A percentile compares a stretch with the other conserved stretches of the same genome.
phyloP scores from a whole-genome alignment of 2,797 vertebrate species.

The Coilia nasus region DNA sequence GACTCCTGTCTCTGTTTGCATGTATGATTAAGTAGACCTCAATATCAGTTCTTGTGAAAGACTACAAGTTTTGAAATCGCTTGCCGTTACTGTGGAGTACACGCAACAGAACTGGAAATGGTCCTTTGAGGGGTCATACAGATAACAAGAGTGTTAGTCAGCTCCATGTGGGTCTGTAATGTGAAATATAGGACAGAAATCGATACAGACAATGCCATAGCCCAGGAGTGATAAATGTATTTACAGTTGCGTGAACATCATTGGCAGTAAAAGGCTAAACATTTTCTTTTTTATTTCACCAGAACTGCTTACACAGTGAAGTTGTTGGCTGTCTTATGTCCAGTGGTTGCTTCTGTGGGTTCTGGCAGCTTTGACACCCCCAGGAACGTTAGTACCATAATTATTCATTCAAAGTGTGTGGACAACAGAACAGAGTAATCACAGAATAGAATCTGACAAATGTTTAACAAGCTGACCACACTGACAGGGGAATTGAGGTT shows the following conservation, averaged over 20 bases:
- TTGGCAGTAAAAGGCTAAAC: neutral
- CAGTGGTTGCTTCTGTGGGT: neutral
- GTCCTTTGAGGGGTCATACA: no score
- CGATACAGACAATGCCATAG: no score
- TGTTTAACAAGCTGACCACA: neutral
- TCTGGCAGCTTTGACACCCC: neutral
- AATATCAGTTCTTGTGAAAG: neutral
- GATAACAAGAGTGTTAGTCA: neutral
- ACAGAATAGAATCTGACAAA: neutral
- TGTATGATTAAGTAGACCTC: neutral
- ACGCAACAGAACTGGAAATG: neutral
- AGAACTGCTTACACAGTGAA: neutral
- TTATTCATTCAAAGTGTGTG: neutral
- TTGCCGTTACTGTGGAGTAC: neutral
- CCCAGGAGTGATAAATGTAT: no score
- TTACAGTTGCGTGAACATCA: neutral
- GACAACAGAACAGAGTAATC: neutral
- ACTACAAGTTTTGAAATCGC: neutral
- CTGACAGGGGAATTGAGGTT: neutral
- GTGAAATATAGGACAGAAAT: neutral
- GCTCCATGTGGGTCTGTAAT: neutral
- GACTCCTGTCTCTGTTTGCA: slow-evolving; percentile 70
- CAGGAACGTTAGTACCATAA: neutral
- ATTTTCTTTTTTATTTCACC: neutral
- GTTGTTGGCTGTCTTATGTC: neutral